These are phyloP conservation scores for Xylocopa sonorina DNA, from an alignment of 1,140 invertebrate species.

Conservation along the genomic window DNA sequence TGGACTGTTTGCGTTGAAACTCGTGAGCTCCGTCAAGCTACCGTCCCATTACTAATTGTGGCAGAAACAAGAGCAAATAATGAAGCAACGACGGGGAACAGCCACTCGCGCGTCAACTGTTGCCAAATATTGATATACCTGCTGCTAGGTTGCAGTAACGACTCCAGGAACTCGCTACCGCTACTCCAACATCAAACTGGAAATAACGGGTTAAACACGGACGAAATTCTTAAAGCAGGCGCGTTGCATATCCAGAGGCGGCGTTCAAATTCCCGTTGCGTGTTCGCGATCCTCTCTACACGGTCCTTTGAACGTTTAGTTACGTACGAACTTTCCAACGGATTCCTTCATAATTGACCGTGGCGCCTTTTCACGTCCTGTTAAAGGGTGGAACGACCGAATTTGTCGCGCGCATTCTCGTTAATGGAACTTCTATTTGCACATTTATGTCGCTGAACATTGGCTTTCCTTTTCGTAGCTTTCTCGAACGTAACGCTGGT, in stretches of 20 bases:
- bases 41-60: slow-evolving; percentile 49
- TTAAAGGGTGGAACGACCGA: not conserved
- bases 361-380: not conserved
- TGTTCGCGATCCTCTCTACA: not conserved
- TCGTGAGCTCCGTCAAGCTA: slow-evolving; percentile 15
- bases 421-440: too few relatives aligned
- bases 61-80: slow-evolving; percentile 49
- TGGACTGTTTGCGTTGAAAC: slow-evolving; percentile 35
- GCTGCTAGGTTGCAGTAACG: slow-evolving; percentile 38
- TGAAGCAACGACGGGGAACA: slow-evolving; percentile 36
- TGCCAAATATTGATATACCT: slow-evolving; percentile 54
- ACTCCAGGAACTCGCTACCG: slow-evolving; percentile 6
- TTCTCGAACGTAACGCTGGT: too few relatives aligned
- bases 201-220: slow-evolving; percentile 31
- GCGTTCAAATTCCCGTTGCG: not conserved
- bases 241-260: not conserved
- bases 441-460: too few relatives aligned
- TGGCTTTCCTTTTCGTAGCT: too few relatives aligned
- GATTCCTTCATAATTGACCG: not conserved
- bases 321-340: not conserved
- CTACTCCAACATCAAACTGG: not conserved
- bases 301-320: slow-evolving; percentile 13
- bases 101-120: slow-evolving; percentile 30
- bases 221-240: slow-evolving; percentile 26
- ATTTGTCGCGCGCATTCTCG: too few relatives aligned